Conservation (phyloP, 2,797 vertebrate species). For the Glossophaga mutica region DNA sequence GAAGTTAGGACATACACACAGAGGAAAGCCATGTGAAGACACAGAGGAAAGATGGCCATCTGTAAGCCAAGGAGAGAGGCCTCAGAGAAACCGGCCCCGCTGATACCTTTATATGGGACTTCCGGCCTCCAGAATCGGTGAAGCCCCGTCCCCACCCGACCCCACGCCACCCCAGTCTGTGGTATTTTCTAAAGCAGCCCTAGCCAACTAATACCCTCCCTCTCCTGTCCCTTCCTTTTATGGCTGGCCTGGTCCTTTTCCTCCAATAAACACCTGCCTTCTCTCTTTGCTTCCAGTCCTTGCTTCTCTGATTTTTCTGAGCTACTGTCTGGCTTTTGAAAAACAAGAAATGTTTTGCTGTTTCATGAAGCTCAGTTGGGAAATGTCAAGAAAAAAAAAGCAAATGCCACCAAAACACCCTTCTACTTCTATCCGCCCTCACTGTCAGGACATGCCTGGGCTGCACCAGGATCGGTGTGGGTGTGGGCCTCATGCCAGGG, state of each 20-base stretch:
- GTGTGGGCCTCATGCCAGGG: not conserved
- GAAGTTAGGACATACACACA: not conserved
- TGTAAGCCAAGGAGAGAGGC: not conserved
- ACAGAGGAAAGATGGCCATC: not conserved
- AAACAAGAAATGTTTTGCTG: constrained; percentile 39
- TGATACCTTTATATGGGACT: too few species aligned
- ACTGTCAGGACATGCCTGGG: not conserved
- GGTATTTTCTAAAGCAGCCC: rapidly evolving
- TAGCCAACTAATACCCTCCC: not conserved
- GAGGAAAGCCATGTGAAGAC: not conserved
- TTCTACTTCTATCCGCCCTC: not conserved
- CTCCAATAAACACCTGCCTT: not conserved
- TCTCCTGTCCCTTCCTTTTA: not conserved
- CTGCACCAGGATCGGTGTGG: not conserved
- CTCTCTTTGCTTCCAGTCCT: not conserved
- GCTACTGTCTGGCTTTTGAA: constrained; percentile 27
- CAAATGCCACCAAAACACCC: not conserved
- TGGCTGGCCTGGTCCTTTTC: not conserved
- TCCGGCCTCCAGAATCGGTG: not conserved
- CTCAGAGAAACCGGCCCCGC: not conserved
- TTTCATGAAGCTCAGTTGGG: not conserved
- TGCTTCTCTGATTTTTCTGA: constrained; percentile 33
- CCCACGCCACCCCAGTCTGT: not conserved
- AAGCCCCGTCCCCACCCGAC: not conserved
- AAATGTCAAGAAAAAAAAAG: constrained; percentile 56